A percentile compares a stretch with the other conserved stretches of the same genome.
Conservation (phyloP, 1,140 invertebrate species). For the Dysdera silvatica region DNA sequence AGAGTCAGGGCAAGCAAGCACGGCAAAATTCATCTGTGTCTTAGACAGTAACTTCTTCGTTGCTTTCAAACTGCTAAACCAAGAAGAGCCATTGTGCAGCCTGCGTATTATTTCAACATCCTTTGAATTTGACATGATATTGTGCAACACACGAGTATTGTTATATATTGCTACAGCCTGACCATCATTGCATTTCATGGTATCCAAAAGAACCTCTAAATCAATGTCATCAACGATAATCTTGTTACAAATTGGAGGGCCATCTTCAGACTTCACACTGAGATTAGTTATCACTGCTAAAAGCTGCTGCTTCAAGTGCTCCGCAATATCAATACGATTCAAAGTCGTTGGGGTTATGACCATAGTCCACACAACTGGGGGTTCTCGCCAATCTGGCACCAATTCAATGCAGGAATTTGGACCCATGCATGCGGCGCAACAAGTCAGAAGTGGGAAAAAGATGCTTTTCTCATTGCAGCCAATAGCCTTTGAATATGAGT, state of each 20-base stretch:
- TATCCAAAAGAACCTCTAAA: constrained; percentile 12
- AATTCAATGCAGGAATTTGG: constrained; percentile 12
- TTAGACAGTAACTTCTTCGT: constrained; percentile 8
- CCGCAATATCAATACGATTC: constrained; percentile 18
- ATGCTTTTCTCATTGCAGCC: constrained; percentile 22
- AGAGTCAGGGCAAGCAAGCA: constrained; percentile 8
- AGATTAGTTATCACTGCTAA: background rate
- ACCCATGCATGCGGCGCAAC: constrained; percentile 26
- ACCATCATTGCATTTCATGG: constrained; percentile 18
- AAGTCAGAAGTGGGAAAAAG: constrained; percentile 24
- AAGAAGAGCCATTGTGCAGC: constrained; percentile 10
- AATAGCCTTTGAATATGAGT: background rate
- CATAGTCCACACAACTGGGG: constrained; percentile 26
- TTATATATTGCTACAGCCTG: constrained; percentile 26
- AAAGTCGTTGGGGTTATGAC: constrained; percentile 16
- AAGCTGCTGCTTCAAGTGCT: constrained; percentile 12
- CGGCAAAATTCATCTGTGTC: constrained; percentile 14
- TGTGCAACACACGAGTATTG: constrained; percentile 12
- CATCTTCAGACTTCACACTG: constrained; percentile 16
- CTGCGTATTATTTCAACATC: constrained; percentile 13
- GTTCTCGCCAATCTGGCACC: constrained; percentile 12
- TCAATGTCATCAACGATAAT: constrained; percentile 20
- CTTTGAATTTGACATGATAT: background rate
- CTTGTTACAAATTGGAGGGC: no score
- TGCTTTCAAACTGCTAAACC: constrained; percentile 13